Percentiles rank a stretch among this genome's conserved stretches.
Conservation (phyloP, 1,140 invertebrate genomes). For the Idris sp. region DNA sequence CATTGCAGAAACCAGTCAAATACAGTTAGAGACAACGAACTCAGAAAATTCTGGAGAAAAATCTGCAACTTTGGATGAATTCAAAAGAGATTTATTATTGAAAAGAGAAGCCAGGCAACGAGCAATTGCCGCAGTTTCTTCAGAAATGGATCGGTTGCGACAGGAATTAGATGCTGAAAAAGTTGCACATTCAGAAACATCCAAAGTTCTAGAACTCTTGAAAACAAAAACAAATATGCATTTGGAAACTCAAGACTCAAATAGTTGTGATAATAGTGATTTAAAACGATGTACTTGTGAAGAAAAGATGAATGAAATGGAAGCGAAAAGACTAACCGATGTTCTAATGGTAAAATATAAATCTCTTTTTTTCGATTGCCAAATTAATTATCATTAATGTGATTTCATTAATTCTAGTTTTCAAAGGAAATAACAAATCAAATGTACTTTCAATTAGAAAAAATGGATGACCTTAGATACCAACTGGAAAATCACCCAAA, state of each 20-base stretch:
- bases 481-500: slow-evolving; percentile 70
- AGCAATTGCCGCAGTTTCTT: slow-evolving; percentile 75
- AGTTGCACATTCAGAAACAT: slow-evolving; percentile 74
- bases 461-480: slow-evolving; percentile 74
- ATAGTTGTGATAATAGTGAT: slow-evolving; percentile 23
- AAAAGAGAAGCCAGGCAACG: slow-evolving; percentile 75
- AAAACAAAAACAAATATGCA: slow-evolving; percentile 55
- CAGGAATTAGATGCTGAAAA: slow-evolving; percentile 74
- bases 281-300: slow-evolving; percentile 13
- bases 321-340: slow-evolving; percentile 66
- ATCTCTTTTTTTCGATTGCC: neutral
- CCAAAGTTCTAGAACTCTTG: slow-evolving; percentile 67
- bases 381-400: neutral
- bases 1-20: slow-evolving; percentile 19
- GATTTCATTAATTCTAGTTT: slow-evolving; percentile 44
- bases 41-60: slow-evolving; percentile 18
- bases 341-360: slow-evolving; percentile 65
- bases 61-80: slow-evolving; percentile 66
- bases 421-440: slow-evolving; percentile 71
- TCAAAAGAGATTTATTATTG: slow-evolving; percentile 73
- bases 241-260: slow-evolving; percentile 39
- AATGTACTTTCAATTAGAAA: slow-evolving; percentile 72
- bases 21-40: slow-evolving; percentile 2
- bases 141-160: slow-evolving; percentile 75
- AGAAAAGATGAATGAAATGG: slow-evolving; percentile 34